Conservation (phyloP, 2,797 vertebrate species). For the Hypotaenidia okinawae region DNA sequence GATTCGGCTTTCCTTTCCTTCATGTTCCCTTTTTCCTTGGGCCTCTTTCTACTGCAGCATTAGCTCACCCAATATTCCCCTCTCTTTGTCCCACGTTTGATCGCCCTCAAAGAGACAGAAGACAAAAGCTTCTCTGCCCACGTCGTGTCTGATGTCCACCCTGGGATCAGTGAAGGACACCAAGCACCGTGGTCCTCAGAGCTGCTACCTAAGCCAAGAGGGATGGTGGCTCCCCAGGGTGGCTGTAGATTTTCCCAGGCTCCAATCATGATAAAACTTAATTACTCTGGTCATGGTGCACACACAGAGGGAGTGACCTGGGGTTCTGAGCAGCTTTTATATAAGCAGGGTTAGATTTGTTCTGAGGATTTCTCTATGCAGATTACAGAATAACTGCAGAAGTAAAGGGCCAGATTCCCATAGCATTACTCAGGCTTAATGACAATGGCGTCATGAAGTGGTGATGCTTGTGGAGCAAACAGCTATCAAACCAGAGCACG, state of each 20-base stretch:
- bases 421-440: not conserved
- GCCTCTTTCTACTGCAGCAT: not conserved
- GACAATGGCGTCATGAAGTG: too few species aligned
- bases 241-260: not conserved
- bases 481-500: not conserved
- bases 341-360: not conserved
- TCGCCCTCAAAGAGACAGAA: not conserved
- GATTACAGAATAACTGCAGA: not conserved
- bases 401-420: not conserved
- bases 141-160: too few species aligned
- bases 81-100: not conserved
- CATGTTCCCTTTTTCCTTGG: not conserved
- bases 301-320: not conserved
- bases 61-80: not conserved
- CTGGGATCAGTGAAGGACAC: not conserved
- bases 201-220: not conserved
- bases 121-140: not conserved
- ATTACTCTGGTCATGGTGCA: not conserved
- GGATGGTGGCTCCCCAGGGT: rapidly evolving
- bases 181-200: rapidly evolving
- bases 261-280: not conserved
- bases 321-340: not conserved
- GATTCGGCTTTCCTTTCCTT: not conserved
- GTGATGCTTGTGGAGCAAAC: not conserved
- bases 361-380: not conserved